Percentiles rank a stretch among this genome's conserved stretches.
Evolutionary conservation across 2,888 invertebrate species (phyloP).

Genomic region (Nycteola revayana): DNA sequence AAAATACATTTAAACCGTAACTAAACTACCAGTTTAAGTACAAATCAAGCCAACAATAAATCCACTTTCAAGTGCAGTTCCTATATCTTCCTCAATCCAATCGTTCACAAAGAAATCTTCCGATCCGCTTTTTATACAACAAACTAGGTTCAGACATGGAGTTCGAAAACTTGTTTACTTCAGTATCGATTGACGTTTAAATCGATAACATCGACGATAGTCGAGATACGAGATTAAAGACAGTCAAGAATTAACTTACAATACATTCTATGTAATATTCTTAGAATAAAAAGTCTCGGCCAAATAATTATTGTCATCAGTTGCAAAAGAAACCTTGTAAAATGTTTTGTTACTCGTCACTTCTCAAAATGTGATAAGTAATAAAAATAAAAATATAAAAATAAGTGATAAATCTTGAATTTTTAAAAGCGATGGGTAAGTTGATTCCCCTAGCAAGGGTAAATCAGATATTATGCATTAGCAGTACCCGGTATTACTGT

Average conservation of each 20-base stretch:
- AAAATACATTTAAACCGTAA: not conserved
- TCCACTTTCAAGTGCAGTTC: conserved; percentile 16
- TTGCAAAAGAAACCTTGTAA: too few species aligned
- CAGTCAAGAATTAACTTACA: not conserved
- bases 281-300: too few species aligned
- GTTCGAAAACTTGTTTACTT: conserved; percentile 47
- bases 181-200: conserved; percentile 28
- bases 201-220: conserved; percentile 19
- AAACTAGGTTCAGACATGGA: conserved; percentile 34
- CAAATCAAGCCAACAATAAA: conserved; percentile 8
- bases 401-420: too few species aligned
- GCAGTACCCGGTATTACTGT: too few species aligned
- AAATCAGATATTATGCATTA: too few species aligned
- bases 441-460: too few species aligned
- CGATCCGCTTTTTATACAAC: conserved; percentile 33
- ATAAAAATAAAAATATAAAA: too few species aligned
- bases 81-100: conserved; percentile 32
- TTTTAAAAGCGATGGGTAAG: too few species aligned
- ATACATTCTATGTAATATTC: too few species aligned
- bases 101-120: conserved; percentile 32
- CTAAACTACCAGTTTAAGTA: not conserved
- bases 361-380: too few species aligned
- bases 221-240: conserved; percentile 6
- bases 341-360: too few species aligned
- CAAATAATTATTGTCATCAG: too few species aligned